These are phyloP conservation scores for Sphenopsis melanotis DNA, from an alignment of 2,797 vertebrate species.

Conservation along the genomic window DNA sequence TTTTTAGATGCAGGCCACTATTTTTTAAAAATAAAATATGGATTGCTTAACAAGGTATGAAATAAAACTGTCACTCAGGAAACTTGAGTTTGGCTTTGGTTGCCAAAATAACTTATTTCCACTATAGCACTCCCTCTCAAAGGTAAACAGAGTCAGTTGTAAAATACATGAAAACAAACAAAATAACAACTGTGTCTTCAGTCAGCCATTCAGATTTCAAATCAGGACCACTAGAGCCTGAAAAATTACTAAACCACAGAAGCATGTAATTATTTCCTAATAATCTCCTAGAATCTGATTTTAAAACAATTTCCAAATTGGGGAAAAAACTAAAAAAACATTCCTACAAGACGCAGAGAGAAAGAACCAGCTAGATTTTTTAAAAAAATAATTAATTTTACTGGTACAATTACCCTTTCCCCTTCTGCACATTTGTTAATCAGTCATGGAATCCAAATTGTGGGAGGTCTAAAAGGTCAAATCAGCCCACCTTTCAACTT, in stretches of 20 bases:
- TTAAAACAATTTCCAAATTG: background rate
- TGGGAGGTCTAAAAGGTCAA: slow-evolving; percentile 16
- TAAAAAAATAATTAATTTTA: background rate
- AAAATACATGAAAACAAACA: background rate
- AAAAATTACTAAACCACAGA: background rate
- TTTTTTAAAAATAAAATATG: background rate
- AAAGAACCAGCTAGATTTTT: background rate
- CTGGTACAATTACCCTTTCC: background rate
- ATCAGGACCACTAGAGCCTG: background rate
- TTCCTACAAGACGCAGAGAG: background rate
- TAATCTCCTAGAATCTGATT: background rate
- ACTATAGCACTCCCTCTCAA: background rate
- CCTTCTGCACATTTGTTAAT: background rate
- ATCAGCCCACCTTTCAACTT: background rate
- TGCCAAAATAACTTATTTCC: background rate
- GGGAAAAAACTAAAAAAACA: background rate
- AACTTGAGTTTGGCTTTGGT: background rate
- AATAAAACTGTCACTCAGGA: background rate
- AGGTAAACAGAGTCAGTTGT: background rate
- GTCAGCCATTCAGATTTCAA: background rate
- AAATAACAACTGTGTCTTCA: background rate
- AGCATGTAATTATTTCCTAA: background rate
- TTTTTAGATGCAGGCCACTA: background rate
- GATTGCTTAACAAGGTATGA: background rate
- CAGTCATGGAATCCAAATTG: background rate